Evolutionary conservation across 2,888 invertebrate genomes (phyloP).

Genomic region (Mesodorylaimus sp.): DNA sequence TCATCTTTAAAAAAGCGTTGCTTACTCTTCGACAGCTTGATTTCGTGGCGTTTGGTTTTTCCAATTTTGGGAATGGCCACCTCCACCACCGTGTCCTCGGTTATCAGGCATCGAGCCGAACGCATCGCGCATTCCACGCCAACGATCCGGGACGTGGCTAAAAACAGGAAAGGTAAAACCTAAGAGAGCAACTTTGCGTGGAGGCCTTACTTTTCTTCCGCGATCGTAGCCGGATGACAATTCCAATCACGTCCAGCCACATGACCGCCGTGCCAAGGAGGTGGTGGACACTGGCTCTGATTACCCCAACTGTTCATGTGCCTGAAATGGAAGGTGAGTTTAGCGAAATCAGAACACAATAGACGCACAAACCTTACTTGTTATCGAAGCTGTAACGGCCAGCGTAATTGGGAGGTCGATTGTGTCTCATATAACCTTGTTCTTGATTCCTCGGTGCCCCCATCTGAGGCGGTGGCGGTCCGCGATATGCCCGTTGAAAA

Average conservation of each 20-base stretch:
- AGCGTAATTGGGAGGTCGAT: constrained; percentile 4
- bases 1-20: not conserved
- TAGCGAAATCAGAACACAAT: too few relatives aligned
- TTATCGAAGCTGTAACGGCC: constrained; percentile 7
- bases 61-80: constrained; percentile 3
- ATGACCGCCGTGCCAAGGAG: too few relatives aligned
- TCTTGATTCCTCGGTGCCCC: too few relatives aligned
- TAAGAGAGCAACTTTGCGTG: not conserved
- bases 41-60: constrained; percentile 6
- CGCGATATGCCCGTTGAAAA: not conserved
- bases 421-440: too few relatives aligned
- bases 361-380: too few relatives aligned
- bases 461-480: too few relatives aligned
- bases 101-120: not conserved
- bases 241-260: too few relatives aligned
- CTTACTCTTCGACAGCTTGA: constrained; percentile 6
- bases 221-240: not conserved
- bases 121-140: constrained; percentile 6
- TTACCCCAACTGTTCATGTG: too few relatives aligned
- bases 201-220: not conserved
- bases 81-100: too few relatives aligned
- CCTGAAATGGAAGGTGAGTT: too few relatives aligned
- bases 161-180: not conserved
- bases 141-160: constrained; percentile 9
- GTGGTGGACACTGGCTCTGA: too few relatives aligned